Evolutionary conservation across 2,888 invertebrate species (phyloP).

Genomic region (Coelinius sp.): DNA sequence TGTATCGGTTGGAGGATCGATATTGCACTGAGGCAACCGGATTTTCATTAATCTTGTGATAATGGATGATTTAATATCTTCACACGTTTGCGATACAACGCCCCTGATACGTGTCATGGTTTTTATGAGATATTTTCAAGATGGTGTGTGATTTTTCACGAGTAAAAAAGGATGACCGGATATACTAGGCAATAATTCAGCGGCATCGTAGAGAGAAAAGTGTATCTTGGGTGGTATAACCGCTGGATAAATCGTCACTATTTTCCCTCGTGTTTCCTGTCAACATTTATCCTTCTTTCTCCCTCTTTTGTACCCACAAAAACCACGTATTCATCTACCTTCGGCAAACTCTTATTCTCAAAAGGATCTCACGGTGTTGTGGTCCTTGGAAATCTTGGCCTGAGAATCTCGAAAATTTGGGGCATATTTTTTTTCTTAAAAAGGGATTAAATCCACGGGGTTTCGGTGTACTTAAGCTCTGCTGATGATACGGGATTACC

Average conservation of each 20-base stretch:
- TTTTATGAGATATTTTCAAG: neutral
- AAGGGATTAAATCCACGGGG: slow-evolving; percentile 60
- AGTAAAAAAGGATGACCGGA: neutral
- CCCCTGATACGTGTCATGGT: neutral
- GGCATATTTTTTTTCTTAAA: neutral
- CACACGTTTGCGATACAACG: neutral
- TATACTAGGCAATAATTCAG: slow-evolving; percentile 47
- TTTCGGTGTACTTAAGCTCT: slow-evolving; percentile 62
- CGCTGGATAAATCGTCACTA: slow-evolving; percentile 18
- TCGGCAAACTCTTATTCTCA: neutral
- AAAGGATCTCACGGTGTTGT: slow-evolving; percentile 17
- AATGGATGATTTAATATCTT: neutral
- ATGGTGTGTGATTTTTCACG: neutral
- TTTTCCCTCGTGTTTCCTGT: slow-evolving; percentile 11
- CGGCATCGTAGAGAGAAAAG: no score
- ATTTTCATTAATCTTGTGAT: neutral
- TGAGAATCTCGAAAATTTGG: neutral
- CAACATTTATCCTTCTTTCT: slow-evolving; percentile 33
- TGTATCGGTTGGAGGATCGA: no score
- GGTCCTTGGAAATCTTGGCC: neutral
- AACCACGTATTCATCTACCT: slow-evolving; percentile 2
- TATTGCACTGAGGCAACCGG: no score
- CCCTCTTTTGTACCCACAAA: neutral
- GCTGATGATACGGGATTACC: slow-evolving; percentile 66
- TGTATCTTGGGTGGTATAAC: slow-evolving; percentile 31